Evolutionary conservation across 2,113 vertebrate genomes (phyloP).

Genomic region (Nothobranchius furzeri): DNA sequence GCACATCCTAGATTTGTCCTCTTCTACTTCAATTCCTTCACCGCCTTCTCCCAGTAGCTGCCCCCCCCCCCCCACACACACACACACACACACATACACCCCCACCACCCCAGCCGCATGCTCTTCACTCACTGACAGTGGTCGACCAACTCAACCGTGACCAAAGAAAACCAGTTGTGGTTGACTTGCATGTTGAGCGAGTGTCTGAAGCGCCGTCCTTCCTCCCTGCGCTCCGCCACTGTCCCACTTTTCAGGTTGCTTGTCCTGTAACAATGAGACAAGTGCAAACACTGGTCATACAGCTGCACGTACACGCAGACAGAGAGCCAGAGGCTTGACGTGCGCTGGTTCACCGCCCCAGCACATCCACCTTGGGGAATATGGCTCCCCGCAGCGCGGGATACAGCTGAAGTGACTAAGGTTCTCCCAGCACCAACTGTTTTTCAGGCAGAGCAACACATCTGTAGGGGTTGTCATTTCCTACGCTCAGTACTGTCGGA

Average conservation of each 20-base stretch:
- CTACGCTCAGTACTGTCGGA: conserved; percentile 4
- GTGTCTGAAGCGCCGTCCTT: conserved; percentile 57
- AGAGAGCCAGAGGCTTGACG: conserved; percentile 47
- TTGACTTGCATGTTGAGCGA: conserved; percentile 72
- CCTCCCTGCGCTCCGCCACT: conserved; percentile 39
- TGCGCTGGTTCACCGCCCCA: conserved; percentile 64
- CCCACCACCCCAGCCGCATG: conserved; percentile 26
- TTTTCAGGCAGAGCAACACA: conserved; percentile 22
- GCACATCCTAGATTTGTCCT: conserved; percentile 63
- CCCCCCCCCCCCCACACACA: too few species aligned
- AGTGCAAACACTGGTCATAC: conserved; percentile 73
- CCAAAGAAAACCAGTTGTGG: conserved; percentile 78
- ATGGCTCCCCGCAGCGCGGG: conserved; percentile 29
- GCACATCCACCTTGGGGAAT: conserved; percentile 59
- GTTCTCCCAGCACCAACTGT: conserved; percentile 29
- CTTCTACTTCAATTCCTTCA: conserved; percentile 4
- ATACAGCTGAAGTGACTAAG: conserved; percentile 57
- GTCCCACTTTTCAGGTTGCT: conserved; percentile 77
- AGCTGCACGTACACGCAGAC: conserved; percentile 39
- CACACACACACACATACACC: not conserved
- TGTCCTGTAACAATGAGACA: conserved; percentile 75
- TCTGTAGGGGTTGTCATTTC: conserved; percentile 13
- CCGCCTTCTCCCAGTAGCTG: conserved; percentile 49
- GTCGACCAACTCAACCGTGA: conserved; percentile 71
- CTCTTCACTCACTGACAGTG: conserved; percentile 55